A percentile compares a stretch with the other conserved stretches of the same genome.
These are phyloP conservation scores for Notolepis coatsorum DNA, from an alignment of 2,797 vertebrate species.

Conservation along the genomic window DNA sequence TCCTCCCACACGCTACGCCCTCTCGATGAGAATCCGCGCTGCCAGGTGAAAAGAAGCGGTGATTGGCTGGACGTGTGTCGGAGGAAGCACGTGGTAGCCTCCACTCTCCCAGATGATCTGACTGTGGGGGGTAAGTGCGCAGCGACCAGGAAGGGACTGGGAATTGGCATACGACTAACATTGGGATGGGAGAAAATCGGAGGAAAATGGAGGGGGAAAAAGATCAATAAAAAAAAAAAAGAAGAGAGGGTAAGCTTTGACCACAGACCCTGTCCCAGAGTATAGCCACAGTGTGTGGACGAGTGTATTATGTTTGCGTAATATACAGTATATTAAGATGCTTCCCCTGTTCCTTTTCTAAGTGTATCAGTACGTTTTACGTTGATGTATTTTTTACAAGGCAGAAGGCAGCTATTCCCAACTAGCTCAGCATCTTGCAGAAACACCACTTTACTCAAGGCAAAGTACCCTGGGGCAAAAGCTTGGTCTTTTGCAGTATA, in stretches of 20 bases:
- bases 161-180: no score
- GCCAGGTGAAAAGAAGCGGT: no score
- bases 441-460: constrained; percentile 21
- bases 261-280: not conserved
- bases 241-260: not conserved
- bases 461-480: constrained; percentile 3
- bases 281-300: not conserved
- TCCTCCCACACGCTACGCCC: no score
- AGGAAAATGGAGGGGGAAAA: no score
- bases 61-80: no score
- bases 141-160: no score
- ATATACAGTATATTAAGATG: constrained; percentile 1
- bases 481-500: not conserved
- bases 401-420: constrained; percentile 27
- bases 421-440: constrained; percentile 11
- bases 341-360: constrained; percentile 16
- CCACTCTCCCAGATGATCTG: no score
- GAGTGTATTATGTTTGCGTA: constrained; percentile 8
- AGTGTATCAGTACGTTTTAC: constrained; percentile 24
- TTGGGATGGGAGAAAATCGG: no score
- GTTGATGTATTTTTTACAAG: constrained; percentile 30
- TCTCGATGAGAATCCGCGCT: no score
- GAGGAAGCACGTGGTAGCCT: no score
- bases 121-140: no score
- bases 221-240: no score